Base-by-base conservation (phyloP, 1,140 invertebrate genomes). In the Ganaspis sp. region DNA sequence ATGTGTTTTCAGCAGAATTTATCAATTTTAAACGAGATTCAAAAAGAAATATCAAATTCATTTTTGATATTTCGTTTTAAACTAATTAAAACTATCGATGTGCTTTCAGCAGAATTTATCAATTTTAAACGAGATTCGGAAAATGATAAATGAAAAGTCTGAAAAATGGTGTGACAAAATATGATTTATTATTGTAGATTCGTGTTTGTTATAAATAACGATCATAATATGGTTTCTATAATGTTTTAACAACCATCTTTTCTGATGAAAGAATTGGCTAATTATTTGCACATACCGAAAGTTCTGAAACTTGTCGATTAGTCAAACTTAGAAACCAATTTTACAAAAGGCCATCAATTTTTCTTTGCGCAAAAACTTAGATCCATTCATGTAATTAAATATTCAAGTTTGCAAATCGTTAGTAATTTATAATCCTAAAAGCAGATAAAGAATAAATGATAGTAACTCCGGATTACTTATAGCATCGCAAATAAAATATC, bases 181-280 rank as follows among this genome's bases (percentile, higher is more conserved):
- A 17, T 49, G 45, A 49, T 49, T 49, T 49, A 49, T 49, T 49
- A 49, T 49, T 49, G 45, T 15, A 49, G 45, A 49, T 49, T n/a
- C 15, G 12, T 49, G 45, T 17, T 49, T 17, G 45, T 4, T 17
- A 49, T 49, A 49, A 49, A 49, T 49, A 49, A 49, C 17, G 45
- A 49, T 6, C 29, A 34, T 34, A 34, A 34, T 34, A 34, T 34
- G 29, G 29, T 34, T 34, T 49, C 45, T 17, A n/a, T 17, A 49
- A 49, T 49, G 45, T n/a, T 49, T 8, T n/a, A 49, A 49, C 45
- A 49, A 17, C n/a, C 15, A 5, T 49, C 12, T 49, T 49, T 17
- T 17, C 3, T 40, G 38, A 40, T 40, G 45, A 49, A n/a, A 17
- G 17, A 49, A 45, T 45, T 45, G 40, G 11, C n/a, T n/a, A n/a